A percentile compares a stretch with the other conserved stretches of the same genome.
Evolutionary conservation across 1,140 invertebrate species (phyloP).

Genomic region (Megalonaias nervosa): DNA sequence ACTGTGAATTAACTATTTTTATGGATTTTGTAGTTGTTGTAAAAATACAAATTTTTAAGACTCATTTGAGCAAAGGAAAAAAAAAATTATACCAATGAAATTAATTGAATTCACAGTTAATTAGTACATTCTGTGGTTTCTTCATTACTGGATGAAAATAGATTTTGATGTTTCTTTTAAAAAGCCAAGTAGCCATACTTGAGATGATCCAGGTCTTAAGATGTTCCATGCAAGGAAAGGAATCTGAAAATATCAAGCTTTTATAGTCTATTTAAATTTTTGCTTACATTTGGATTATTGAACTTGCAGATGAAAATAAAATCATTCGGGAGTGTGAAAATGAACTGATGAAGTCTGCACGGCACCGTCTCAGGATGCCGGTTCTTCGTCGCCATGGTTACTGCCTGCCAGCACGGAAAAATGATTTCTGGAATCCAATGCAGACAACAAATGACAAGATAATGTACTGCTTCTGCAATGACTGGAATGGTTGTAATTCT

Average conservation of each 20-base stretch:
- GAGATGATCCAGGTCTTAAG: too few species aligned
- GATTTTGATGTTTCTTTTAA: too few species aligned
- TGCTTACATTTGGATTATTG: neutral
- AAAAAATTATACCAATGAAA: too few species aligned
- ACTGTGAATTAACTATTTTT: too few species aligned
- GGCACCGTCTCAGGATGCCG: conserved; percentile 64
- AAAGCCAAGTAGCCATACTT: too few species aligned
- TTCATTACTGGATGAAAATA: too few species aligned
- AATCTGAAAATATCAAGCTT: neutral
- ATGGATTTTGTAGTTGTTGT: too few species aligned
- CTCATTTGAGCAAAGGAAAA: too few species aligned
- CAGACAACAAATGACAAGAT: conserved; percentile 46
- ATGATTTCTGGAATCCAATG: conserved; percentile 60
- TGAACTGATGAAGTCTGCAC: conserved; percentile 56
- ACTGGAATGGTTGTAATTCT: conserved; percentile 69
- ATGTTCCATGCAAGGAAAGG: too few species aligned
- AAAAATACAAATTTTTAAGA: too few species aligned
- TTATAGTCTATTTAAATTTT: neutral
- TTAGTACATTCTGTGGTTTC: too few species aligned
- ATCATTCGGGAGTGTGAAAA: conserved; percentile 67
- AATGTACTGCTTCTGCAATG: conserved; percentile 69
- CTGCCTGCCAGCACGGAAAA: conserved; percentile 64
- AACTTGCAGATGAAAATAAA: conserved; percentile 58
- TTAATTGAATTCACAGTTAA: too few species aligned
- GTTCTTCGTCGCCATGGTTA: conserved; percentile 68